These are phyloP conservation scores for Colistium nudipinnis DNA, from an alignment of 2,113 vertebrate species.

Conservation along the genomic window DNA sequence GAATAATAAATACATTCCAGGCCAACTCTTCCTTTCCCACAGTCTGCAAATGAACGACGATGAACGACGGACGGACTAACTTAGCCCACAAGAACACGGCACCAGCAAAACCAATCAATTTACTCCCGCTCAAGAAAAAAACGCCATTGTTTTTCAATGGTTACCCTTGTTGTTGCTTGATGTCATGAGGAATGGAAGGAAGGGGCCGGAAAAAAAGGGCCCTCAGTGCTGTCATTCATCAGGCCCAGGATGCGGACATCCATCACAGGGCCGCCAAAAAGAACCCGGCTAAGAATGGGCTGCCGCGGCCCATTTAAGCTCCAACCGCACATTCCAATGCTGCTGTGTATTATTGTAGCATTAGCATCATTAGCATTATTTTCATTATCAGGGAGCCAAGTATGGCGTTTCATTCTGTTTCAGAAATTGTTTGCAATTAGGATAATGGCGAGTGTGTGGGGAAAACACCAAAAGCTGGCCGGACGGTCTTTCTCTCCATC, in stretches of 20 bases:
- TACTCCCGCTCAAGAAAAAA: conserved; percentile 24
- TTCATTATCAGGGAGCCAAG: conserved; percentile 53
- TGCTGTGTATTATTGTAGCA: conserved; percentile 59
- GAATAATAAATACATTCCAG: not conserved
- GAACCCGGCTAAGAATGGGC: conserved; percentile 59
- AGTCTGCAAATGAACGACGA: conserved; percentile 8
- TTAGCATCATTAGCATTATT: conserved; percentile 47
- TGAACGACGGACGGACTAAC: conserved; percentile 17
- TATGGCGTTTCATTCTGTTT: conserved; percentile 55
- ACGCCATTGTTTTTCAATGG: conserved; percentile 40
- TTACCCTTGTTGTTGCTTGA: conserved; percentile 44
- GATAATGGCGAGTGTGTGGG: conserved; percentile 45
- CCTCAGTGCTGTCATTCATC: conserved; percentile 64
- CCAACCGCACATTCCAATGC: conserved; percentile 44
- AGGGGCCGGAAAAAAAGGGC: conserved; percentile 52
- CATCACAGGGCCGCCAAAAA: conserved; percentile 64
- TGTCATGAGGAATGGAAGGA: conserved; percentile 51
- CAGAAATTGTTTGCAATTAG: conserved; percentile 65
- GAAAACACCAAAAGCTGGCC: conserved; percentile 36
- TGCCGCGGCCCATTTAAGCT: conserved; percentile 62
- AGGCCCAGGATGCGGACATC: conserved; percentile 59
- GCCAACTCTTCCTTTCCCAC: conserved; percentile 21
- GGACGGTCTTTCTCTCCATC: conserved; percentile 18
- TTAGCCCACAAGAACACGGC: conserved; percentile 27
- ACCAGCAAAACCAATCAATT: conserved; percentile 44